These are phyloP conservation scores for Euphonia xanthogaster DNA, from an alignment of 2,797 vertebrate genomes.

Conservation along the genomic window DNA sequence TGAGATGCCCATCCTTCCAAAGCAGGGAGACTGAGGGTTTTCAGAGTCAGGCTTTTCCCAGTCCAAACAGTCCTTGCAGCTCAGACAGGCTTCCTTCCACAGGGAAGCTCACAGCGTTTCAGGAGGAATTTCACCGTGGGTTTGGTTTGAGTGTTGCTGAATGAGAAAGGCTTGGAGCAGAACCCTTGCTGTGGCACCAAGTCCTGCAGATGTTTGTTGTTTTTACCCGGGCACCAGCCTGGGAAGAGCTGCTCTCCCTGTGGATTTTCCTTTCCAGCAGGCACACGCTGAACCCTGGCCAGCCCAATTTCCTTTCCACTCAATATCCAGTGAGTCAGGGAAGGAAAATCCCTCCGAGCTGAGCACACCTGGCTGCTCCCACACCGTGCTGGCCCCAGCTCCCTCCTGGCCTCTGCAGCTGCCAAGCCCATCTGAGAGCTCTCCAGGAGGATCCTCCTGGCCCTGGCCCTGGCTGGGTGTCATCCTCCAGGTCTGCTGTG, in stretches of 20 bases:
- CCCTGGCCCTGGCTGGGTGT: background rate
- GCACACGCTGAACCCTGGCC: accelerated
- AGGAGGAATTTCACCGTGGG: background rate
- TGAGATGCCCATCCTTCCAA: constrained; percentile 22
- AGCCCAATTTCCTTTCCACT: background rate
- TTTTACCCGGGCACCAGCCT: background rate
- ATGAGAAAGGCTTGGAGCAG: background rate
- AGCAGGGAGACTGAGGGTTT: background rate
- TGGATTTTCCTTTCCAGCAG: background rate
- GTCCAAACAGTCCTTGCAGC: background rate
- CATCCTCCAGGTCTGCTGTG: background rate
- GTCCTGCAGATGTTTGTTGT: background rate
- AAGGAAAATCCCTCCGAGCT: background rate
- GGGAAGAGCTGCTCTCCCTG: background rate
- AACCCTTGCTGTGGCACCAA: background rate
- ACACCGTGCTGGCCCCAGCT: background rate
- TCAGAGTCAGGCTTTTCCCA: background rate
- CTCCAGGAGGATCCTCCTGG: background rate
- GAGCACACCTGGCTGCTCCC: background rate
- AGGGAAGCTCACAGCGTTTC: background rate
- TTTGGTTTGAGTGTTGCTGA: background rate
- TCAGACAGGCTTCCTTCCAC: background rate
- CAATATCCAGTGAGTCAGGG: background rate
- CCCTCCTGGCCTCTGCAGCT: background rate
- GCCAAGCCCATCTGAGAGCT: background rate